Evolutionary conservation across 2,888 invertebrate genomes (phyloP), one percentile per base, ranked within the genome.

Genomic region (Drosophila flavopinicola): DNA sequence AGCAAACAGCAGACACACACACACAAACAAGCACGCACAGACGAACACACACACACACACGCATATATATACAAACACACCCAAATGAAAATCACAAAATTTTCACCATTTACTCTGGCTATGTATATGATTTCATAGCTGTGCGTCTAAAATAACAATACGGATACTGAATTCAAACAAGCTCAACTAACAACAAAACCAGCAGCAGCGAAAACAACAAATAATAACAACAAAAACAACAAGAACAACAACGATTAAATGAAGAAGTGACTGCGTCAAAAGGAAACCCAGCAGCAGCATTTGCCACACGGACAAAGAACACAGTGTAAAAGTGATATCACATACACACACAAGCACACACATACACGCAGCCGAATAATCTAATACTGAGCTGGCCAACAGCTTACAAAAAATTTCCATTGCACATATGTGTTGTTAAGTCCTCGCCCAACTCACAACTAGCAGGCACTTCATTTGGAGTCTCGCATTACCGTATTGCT

Each of bases 81-180:
- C 25, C 63, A 71, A 75, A 78, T 75, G 85, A 78, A 78, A 85
- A 85, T 85, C 85, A 74, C 41, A 69, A 68, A 71, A 71, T 71
- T 71, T 71, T 71, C 75, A 74, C 69, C 44, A 56, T 48, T 75
- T 49, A 49, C 38, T 52, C 45, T 52, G 42, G 42, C 58, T 38
- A 64, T 54, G 69, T 20, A 51, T 23, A 37, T 74, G 38, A 47
- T 48, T 45, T 66, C 45, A 49, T 66, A 44, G 39, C 32, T 42
- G 27, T 57, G 39, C 10, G 17, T 38, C 17, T 5, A 11, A 39
- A 45, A 53, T 45, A 24, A 10, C 25, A 58, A 30, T 24, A 33
- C 5, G 32, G 51, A n/a, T n/a, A n/a, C n/a, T n/a, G n/a, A n/a
- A n/a, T n/a, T n/a, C 45, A 37, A 27, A 58, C 39, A 49, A 39